Evolutionary conservation across 2,797 vertebrate species (phyloP), one percentile per base, ranked within the genome.

Genomic region (Carcharodon carcharias): DNA sequence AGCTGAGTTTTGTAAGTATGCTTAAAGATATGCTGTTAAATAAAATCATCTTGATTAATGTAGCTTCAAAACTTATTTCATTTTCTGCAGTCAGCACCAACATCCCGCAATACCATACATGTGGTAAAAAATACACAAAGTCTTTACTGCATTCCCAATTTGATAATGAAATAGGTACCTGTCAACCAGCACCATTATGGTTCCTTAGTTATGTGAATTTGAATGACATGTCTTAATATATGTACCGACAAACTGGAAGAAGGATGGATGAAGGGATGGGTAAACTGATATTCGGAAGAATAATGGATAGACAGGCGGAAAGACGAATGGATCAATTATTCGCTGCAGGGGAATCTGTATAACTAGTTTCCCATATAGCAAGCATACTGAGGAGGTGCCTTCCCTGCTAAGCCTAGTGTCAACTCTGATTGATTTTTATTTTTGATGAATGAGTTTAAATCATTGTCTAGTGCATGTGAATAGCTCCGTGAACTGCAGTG

Each of bases 321-420:
- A 67, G 91, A 67, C 67, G 63, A 93, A 93, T 93, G 63, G 91
- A 93, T 93, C 91, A 65, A 93, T 93, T 93, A 93, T 93, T 93
- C n/a, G 63, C 91, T 93, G 91, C 35, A 65, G 91, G 61, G n/a
- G 61, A 26, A 93, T 63, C 63, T 67, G 91, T 93, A 67, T 45
- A n/a, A 40, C 63, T 93, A 93, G 63, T 63, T 93, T 67, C 40
- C 91, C 23, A 40, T 93, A 26, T 26, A 40, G 91, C 61, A 93
- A 67, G n/a, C 91, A 67, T 7, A 67, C 61, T 40, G 91, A 93
- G 61, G 63, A 65, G 61, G n/a, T 93, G n/a, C 14, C 61, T 65
- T 67, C n/a, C 82, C 82, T 50, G 45, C 40, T 23, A 85, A 85
- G 82, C 21, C 91, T 67, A 2, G n/a, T 45, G 91, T 65, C 91